These are phyloP conservation scores for Atta cephalotes DNA, from an alignment of 1,140 invertebrate genomes.

Conservation along the genomic window DNA sequence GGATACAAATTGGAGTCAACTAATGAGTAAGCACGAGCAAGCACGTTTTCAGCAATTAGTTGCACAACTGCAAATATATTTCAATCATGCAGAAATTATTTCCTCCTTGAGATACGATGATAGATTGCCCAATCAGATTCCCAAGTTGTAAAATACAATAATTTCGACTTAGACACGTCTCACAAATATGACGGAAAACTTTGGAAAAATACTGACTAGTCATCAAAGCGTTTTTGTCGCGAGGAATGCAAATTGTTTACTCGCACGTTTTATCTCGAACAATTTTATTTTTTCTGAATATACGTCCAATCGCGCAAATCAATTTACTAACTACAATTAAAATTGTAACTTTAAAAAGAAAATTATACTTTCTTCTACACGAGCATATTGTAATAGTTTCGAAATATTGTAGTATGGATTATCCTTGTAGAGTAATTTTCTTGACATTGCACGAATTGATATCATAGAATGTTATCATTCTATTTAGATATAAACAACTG, in stretches of 20 bases:
- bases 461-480: not conserved
- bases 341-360: not conserved
- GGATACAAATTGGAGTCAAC: constrained; percentile 30
- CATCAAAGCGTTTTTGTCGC: not conserved
- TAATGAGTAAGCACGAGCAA: constrained; percentile 3
- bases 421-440: not conserved
- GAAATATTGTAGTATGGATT: not conserved
- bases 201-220: constrained; percentile 28
- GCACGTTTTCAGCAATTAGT: constrained; percentile 54
- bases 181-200: not conserved
- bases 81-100: constrained; percentile 23
- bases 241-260: not conserved
- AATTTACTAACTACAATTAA: not conserved
- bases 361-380: not conserved
- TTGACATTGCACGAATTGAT: not conserved
- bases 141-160: not conserved
- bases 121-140: not conserved
- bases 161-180: not conserved
- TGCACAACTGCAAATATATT: constrained; percentile 30
- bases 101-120: not conserved
- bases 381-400: not conserved
- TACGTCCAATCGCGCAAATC: not conserved
- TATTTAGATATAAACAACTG: not conserved
- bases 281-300: constrained; percentile 10
- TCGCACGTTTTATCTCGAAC: not conserved